A percentile compares a stretch with the other conserved stretches of the same genome.
Conservation (phyloP, 2,113 vertebrate species). For the Melierax canorus region DNA sequence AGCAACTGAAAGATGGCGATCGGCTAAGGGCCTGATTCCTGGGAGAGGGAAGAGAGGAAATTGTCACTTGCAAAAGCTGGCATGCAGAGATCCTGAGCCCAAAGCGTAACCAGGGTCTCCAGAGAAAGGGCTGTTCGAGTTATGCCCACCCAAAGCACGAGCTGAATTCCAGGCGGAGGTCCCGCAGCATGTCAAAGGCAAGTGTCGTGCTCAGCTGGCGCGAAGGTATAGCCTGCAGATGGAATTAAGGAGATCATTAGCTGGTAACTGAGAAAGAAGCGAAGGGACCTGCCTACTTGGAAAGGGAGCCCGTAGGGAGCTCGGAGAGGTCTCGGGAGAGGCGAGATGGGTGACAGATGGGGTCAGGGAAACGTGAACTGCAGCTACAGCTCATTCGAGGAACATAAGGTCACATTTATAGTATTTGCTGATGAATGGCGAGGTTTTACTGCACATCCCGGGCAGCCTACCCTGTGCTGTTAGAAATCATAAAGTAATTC, state of each 20-base stretch:
- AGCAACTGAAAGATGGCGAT: neutral
- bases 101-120: neutral
- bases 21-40: neutral
- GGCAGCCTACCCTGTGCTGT: neutral
- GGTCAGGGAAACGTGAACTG: neutral
- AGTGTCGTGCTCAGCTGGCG: neutral
- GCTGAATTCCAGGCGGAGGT: neutral
- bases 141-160: neutral
- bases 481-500: conserved; percentile 26
- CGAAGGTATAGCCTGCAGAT: neutral
- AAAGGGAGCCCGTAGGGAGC: neutral
- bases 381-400: conserved; percentile 2
- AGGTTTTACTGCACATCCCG: neutral
- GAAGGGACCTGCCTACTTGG: neutral
- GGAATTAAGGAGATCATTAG: neutral
- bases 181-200: neutral
- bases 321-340: neutral
- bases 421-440: neutral
- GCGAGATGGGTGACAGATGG: rapidly evolving
- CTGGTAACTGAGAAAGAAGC: neutral
- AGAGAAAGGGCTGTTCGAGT: neutral
- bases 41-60: neutral
- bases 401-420: conserved; percentile 15
- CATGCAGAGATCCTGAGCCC: neutral
- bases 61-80: neutral